Evolutionary conservation across 1,140 invertebrate species (phyloP).

Genomic region (Grapholita molesta): DNA sequence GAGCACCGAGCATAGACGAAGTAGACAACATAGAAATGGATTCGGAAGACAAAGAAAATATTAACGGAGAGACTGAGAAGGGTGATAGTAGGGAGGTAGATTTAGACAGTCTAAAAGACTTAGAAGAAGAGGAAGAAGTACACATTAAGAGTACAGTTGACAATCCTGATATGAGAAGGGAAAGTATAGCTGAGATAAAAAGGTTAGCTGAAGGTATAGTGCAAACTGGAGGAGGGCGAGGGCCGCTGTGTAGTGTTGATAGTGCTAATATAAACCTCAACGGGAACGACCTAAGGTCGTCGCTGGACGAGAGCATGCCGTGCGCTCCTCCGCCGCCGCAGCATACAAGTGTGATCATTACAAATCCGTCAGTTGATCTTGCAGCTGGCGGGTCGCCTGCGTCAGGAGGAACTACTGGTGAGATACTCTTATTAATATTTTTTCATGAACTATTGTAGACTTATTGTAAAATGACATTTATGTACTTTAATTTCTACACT

Average conservation of each 20-base stretch:
- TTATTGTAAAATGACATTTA: no score
- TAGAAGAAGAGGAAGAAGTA: constrained; percentile 57
- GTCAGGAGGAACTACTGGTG: constrained; percentile 64
- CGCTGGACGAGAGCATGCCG: constrained; percentile 42
- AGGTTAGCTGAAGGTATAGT: constrained; percentile 71
- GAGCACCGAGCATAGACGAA: constrained; percentile 70
- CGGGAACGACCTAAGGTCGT: constrained; percentile 52
- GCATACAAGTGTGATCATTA: constrained; percentile 81
- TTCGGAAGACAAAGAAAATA: constrained; percentile 54
- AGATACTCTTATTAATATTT: no score
- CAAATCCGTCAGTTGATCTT: constrained; percentile 82
- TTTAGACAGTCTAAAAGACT: constrained; percentile 56
- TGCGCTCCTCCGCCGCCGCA: constrained; percentile 32
- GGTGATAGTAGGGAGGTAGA: constrained; percentile 57
- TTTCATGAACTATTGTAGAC: no score
- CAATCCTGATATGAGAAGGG: constrained; percentile 68
- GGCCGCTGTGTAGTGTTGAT: constrained; percentile 61
- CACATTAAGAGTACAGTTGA: constrained; percentile 67
- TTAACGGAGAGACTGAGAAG: constrained; percentile 67
- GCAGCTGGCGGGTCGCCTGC: constrained; percentile 64
- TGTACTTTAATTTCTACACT: no score
- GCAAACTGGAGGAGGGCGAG: constrained; percentile 63
- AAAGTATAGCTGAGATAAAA: constrained; percentile 71
- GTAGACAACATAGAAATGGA: constrained; percentile 74
- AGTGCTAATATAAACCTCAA: constrained; percentile 61